Conservation (phyloP, 2,888 invertebrate genomes). For the Cantharis rustica region DNA sequence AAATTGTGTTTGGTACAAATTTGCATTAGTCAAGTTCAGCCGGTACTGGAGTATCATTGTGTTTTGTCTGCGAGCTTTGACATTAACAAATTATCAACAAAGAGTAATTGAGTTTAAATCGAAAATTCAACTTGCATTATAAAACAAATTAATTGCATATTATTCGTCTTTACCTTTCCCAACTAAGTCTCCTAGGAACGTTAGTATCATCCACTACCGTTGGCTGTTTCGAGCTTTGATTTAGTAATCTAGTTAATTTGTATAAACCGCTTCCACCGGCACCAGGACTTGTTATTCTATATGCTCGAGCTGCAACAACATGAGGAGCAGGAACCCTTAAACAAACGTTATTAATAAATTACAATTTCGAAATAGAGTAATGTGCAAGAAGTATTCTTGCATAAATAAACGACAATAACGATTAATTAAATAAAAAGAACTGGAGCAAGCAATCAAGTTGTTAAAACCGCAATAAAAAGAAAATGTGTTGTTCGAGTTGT, state of each 20-base stretch:
- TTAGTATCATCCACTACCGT: constrained; percentile 57
- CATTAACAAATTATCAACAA: background rate
- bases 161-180: constrained; percentile 64
- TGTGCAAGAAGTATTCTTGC: background rate
- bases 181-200: constrained; percentile 63
- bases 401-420: background rate
- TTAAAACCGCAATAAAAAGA: background rate
- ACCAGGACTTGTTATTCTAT: constrained; percentile 57
- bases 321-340: constrained; percentile 63
- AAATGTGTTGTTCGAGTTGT: background rate
- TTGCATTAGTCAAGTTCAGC: too few species aligned
- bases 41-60: background rate
- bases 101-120: background rate
- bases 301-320: constrained; percentile 62
- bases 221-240: constrained; percentile 59
- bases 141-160: background rate
- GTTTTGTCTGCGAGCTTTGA: background rate
- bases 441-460: background rate
- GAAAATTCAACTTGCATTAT: background rate
- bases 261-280: constrained; percentile 57
- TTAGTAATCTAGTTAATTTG: constrained; percentile 61
- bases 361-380: background rate
- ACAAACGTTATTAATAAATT: constrained; percentile 13
- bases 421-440: background rate
- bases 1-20: background rate